phyloP scores from a whole-genome alignment of 23 tunicate species.

The Botrylloides violaceus region DNA sequence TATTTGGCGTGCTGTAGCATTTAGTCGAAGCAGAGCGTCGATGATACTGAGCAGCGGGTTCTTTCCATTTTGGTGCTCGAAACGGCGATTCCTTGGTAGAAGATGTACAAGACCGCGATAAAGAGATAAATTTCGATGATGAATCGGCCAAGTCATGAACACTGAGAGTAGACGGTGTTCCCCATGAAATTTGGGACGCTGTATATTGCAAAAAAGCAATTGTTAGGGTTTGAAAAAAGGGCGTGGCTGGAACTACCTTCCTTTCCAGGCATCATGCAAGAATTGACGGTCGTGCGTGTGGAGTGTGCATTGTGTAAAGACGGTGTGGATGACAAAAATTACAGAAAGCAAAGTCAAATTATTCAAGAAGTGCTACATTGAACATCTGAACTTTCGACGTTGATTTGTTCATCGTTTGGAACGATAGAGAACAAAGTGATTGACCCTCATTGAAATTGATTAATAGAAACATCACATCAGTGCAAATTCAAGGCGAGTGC shows the following conservation, averaged over 20 bases:
- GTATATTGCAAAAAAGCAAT: background rate
- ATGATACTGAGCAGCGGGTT: background rate
- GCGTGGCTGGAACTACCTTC: too few species aligned
- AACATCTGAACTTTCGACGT: too few species aligned
- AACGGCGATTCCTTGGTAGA: background rate
- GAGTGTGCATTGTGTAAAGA: too few species aligned
- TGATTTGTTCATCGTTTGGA: too few species aligned
- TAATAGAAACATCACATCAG: too few species aligned
- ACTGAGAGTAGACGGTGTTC: slow-evolving; percentile 1
- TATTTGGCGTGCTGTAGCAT: background rate
- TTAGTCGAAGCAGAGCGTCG: background rate
- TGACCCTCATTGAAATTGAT: too few species aligned
- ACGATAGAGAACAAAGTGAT: too few species aligned
- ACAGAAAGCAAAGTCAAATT: too few species aligned
- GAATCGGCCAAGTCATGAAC: background rate
- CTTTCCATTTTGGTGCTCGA: background rate
- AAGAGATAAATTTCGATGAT: background rate
- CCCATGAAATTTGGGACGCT: background rate
- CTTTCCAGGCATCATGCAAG: background rate
- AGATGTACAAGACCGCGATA: background rate
- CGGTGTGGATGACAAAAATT: too few species aligned
- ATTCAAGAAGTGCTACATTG: too few species aligned
- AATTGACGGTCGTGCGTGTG: background rate
- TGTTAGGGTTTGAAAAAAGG: too few species aligned
- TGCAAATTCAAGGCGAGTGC: too few species aligned